These are phyloP conservation scores for Synergus itoensis DNA, from an alignment of 2,888 invertebrate genomes.

Conservation along the genomic window DNA sequence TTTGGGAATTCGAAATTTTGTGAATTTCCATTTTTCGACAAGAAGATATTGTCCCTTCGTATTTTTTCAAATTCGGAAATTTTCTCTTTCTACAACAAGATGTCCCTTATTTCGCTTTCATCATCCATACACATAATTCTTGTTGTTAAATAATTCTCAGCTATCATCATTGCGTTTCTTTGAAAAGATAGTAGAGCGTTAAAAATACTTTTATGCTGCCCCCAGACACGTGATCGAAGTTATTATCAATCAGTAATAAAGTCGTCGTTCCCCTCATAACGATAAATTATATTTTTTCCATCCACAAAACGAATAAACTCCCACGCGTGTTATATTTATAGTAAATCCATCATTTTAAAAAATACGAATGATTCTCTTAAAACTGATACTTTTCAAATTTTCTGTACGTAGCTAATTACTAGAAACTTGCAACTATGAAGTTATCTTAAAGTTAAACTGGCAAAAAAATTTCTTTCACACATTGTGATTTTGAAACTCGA, in stretches of 20 bases:
- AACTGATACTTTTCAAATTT: not conserved
- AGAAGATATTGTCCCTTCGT: too few relatives aligned
- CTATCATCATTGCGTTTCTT: not conserved
- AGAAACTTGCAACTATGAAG: too few relatives aligned
- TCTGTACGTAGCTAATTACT: too few relatives aligned
- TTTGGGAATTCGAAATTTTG: too few relatives aligned
- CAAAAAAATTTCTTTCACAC: too few relatives aligned
- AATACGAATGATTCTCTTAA: not conserved
- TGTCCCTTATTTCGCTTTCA: not conserved
- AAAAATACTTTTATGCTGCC: slow-evolving; percentile 15
- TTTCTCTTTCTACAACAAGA: too few relatives aligned
- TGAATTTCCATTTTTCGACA: too few relatives aligned
- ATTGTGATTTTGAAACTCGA: too few relatives aligned
- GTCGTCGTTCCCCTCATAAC: not conserved
- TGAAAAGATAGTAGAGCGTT: slow-evolving; percentile 14
- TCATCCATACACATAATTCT: slow-evolving; percentile 5
- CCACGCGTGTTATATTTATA: slow-evolving; percentile 8
- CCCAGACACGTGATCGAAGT: not conserved
- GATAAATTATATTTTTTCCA: not conserved
- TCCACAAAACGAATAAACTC: not conserved
- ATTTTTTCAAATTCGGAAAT: too few relatives aligned
- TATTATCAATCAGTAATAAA: slow-evolving; percentile 17
- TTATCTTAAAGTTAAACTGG: too few relatives aligned
- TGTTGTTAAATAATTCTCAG: slow-evolving; percentile 34
- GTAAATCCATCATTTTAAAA: not conserved